Conservation (phyloP, 1,140 invertebrate species). For the Battus philenor region DNA sequence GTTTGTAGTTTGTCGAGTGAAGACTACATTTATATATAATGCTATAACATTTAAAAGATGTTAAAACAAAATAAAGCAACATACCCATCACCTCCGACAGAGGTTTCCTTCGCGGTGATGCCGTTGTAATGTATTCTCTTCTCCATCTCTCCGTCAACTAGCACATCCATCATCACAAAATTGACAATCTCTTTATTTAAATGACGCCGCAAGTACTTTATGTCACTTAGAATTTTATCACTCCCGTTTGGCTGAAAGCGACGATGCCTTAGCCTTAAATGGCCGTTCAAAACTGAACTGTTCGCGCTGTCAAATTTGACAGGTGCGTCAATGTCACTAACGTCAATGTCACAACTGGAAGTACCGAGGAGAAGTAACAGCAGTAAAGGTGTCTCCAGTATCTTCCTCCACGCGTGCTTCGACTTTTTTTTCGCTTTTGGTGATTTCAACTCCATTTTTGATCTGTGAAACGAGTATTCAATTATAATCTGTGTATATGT, state of each 20-base stretch:
- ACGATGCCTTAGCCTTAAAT: slow-evolving; percentile 22
- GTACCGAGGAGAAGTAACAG: slow-evolving; percentile 52
- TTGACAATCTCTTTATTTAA: slow-evolving; percentile 69
- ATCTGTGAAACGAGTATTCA: too few relatives aligned
- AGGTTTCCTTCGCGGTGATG: slow-evolving; percentile 80
- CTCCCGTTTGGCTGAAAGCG: slow-evolving; percentile 17
- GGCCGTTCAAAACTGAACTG: slow-evolving; percentile 6
- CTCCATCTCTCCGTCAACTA: slow-evolving; percentile 80
- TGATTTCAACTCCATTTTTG: slow-evolving; percentile 57
- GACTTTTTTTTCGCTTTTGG: slow-evolving; percentile 63
- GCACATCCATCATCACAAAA: slow-evolving; percentile 77
- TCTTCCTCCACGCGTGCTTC: slow-evolving; percentile 44
- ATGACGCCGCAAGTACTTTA: slow-evolving; percentile 53
- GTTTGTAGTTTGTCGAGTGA: too few relatives aligned
- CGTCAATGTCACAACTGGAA: slow-evolving; percentile 47
- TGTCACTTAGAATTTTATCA: slow-evolving; percentile 50
- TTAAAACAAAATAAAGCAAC: too few relatives aligned
- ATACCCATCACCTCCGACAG: slow-evolving; percentile 72
- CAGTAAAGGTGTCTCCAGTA: slow-evolving; percentile 45
- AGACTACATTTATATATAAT: too few relatives aligned
- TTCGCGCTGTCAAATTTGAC: slow-evolving; percentile 8
- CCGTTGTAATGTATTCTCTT: slow-evolving; percentile 78
- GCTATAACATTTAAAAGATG: too few relatives aligned
- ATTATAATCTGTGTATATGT: too few relatives aligned
- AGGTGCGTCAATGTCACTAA: slow-evolving; percentile 20